Base-by-base conservation (phyloP, 1,140 invertebrate genomes). In the Cotesia vestalis region DNA sequence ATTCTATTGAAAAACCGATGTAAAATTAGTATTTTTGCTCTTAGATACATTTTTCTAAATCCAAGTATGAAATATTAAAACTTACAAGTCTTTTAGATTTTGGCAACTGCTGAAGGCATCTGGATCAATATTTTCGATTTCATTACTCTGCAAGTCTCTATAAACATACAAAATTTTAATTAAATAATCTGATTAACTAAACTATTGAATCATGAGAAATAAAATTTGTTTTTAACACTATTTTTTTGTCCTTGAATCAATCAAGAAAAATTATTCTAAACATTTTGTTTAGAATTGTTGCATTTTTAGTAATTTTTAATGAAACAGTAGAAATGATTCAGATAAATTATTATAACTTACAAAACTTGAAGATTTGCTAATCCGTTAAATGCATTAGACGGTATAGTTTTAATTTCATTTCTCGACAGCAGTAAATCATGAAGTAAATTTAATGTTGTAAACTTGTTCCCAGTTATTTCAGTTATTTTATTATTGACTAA, bases 71-170 rank as follows among this genome's bases (percentile, higher is more conserved):
- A 51, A 61, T 71, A 71, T 60, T 38, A 69, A 66, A 77, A 94
- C 95, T 95, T 90, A 97, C 95, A 98, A 88, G 86, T 98, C 95
- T 87, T 95, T 91, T 4, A 98, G 88, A 9, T 83, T 80, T 51
- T 89, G 89, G 40, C 96, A 90, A 12, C 92, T 89, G 40, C 92
- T 86, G 85, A 98, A 98, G 1, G 96, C 93, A 71, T 96, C 91
- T 40, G 92, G 90, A 85, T 98, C 92, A 75, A 98, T 96, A 66
- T 89, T 89, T 59, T 90, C 89, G 74, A 98, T 96, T 71, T 90
- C 86, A 87, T 98, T 98, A 78, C 91, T 91, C 83, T 95, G 94
- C 78, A 98, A 86, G 85, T 98, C 94, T 78, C 96, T 98, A 88
- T 57, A 91, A 90, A 76, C 52, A 6, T 40, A 68, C 40, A 8